Conservation (phyloP, 1,140 invertebrate species). For the Drosophila littoralis region DNA sequence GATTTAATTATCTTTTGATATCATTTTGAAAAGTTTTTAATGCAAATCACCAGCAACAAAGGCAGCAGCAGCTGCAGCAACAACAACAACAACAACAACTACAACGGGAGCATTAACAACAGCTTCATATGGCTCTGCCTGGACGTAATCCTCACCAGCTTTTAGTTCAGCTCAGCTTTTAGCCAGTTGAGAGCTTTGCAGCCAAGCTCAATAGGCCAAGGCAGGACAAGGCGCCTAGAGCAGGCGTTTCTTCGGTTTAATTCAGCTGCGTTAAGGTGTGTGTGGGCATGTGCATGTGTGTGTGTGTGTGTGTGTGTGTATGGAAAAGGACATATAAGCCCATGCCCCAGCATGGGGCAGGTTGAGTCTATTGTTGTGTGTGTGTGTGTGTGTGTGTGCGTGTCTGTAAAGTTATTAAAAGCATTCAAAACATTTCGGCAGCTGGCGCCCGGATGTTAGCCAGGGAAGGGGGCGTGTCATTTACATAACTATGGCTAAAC, state of each 20-base stretch:
- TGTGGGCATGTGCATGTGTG: constrained; percentile 23
- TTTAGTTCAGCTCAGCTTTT: constrained; percentile 19
- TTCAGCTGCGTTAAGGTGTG: constrained; percentile 43
- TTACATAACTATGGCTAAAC: constrained; percentile 67
- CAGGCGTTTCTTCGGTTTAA: constrained; percentile 23
- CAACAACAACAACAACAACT: neutral
- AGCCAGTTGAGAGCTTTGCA: constrained; percentile 16
- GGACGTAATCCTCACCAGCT: constrained; percentile 48
- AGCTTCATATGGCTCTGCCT: constrained; percentile 23
- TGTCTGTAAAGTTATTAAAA: constrained; percentile 79
- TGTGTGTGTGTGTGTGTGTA: neutral
- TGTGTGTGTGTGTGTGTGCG: constrained; percentile 26
- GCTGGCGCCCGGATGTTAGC: constrained; percentile 8
- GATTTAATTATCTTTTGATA: constrained; percentile 75
- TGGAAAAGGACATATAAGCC: constrained; percentile 13
- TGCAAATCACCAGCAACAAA: constrained; percentile 31
- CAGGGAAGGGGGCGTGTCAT: constrained; percentile 47
- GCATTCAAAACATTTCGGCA: constrained; percentile 67
- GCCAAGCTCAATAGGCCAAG: neutral
- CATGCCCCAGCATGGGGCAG: neutral
- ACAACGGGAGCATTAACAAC: neutral
- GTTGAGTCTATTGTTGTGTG: constrained; percentile 10
- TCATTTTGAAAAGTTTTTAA: constrained; percentile 57
- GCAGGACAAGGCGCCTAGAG: neutral
- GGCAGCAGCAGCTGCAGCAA: neutral